Base-by-base conservation (phyloP, 2,113 vertebrate genomes). In the Hemibagrus wyckioides region DNA sequence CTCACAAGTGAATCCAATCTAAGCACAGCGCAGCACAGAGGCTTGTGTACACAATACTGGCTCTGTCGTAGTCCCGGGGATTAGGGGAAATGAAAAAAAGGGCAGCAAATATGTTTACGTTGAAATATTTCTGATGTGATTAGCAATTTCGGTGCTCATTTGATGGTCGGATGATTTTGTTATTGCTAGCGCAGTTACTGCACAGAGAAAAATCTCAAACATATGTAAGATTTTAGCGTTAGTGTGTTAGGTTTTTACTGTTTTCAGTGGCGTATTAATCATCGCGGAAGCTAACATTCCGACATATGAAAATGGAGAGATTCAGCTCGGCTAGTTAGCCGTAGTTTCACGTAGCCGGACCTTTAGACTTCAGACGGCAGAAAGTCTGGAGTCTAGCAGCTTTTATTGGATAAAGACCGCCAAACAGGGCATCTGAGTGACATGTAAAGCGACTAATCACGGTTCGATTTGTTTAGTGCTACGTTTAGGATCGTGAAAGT, bases 1-100 rank as follows among this genome's bases (percentile, higher is more conserved):
- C 59, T 83, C 77, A 21, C 77, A 80, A 80, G 52, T 39, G 77
- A 80, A 80, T 80, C 77, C 52, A 80, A 57, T 57, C 52, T 36
- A 13, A 80, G 52, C 30, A 36, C 77, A 23, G n/a, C 1, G 77
- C 7, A 30, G 19, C 52, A 54, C 48, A 8, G n/a, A 33, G 50
- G 48, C 19, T 79, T 52, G 50, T 19, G 25, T 76, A 73, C 69
- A 73, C 69, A 48, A 50, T n/a, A 28, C 23, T 48, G 25, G 41
- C 41, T n/a, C 23, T 50, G 23, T 76, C 4, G 5, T n/a, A 76
- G 73, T n/a, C 73, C 39, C 13, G 6, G 41, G 21, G 71, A 75
- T 39, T 41, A 48, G 44, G 44, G 2, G 10, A 67, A 33, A 67
- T 39, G 8, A n/a, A 52, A 52, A 15, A 44, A 44, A 25, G 5